Evolutionary conservation across 2,888 invertebrate species (phyloP).

Genomic region (Julus scandinavius): DNA sequence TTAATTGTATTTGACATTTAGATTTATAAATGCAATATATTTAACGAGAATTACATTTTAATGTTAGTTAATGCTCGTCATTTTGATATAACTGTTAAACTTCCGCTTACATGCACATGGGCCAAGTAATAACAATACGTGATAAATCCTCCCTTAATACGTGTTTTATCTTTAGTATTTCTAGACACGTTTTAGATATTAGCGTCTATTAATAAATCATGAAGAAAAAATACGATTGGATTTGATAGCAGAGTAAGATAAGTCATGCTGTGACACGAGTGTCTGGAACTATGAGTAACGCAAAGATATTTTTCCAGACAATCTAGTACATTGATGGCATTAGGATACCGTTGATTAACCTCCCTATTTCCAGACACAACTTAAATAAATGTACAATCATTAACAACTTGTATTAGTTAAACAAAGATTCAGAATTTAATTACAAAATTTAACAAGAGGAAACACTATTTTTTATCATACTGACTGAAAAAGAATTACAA

Average conservation of each 20-base stretch:
- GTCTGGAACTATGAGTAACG: not conserved
- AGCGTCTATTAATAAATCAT: not conserved
- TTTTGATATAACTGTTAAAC: too few species aligned
- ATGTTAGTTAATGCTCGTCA: too few species aligned
- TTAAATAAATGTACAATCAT: too few species aligned
- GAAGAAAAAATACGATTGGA: not conserved
- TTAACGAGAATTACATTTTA: too few species aligned
- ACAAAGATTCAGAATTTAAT: not conserved
- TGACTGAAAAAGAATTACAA: not conserved
- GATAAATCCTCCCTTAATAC: not conserved
- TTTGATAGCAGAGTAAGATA: not conserved
- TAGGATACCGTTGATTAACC: not conserved
- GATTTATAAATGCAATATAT: too few species aligned
- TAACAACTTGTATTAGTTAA: not conserved
- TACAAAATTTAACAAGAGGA: not conserved
- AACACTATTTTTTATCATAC: not conserved
- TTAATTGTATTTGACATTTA: too few species aligned
- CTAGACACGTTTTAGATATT: conserved; percentile 35
- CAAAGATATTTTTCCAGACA: not conserved
- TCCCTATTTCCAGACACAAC: not conserved
- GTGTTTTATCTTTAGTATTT: not conserved
- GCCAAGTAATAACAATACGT: not conserved
- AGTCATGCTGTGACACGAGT: not conserved
- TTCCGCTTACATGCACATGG: too few species aligned
- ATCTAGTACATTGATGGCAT: not conserved